Evolutionary conservation across 2,113 vertebrate genomes (phyloP).

Genomic region (Calyptommatus sinebrachiatus): DNA sequence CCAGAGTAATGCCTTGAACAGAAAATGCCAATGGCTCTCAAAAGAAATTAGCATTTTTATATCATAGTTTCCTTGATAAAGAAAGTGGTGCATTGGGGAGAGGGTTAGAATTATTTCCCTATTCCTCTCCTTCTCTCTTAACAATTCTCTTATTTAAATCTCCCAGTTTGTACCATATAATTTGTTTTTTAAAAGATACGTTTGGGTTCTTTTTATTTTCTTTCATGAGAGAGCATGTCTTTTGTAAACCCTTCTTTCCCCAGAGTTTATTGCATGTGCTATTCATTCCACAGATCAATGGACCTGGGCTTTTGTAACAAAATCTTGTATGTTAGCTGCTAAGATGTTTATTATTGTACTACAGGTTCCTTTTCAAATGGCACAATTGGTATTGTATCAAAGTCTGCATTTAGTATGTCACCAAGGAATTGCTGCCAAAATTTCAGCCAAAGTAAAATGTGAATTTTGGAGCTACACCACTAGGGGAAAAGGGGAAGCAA

Average conservation of each 20-base stretch:
- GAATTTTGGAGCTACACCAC: neutral
- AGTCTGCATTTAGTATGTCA: slow-evolving; percentile 53
- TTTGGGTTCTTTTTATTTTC: neutral
- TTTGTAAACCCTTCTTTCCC: slow-evolving; percentile 50
- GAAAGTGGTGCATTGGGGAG: neutral
- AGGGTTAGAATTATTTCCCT: slow-evolving; percentile 29
- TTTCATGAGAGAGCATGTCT: slow-evolving; percentile 36
- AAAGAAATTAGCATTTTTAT: slow-evolving; percentile 66
- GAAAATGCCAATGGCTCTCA: slow-evolving; percentile 48
- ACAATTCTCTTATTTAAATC: slow-evolving; percentile 58
- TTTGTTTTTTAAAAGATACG: slow-evolving; percentile 62
- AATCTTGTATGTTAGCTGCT: slow-evolving; percentile 48
- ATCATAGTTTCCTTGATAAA: slow-evolving; percentile 64
- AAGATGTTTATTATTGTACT: slow-evolving; percentile 58
- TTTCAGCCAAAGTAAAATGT: slow-evolving; percentile 11
- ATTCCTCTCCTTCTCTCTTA: slow-evolving; percentile 53
- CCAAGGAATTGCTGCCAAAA: slow-evolving; percentile 14
- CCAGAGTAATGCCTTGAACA: no score
- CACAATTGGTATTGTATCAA: slow-evolving; percentile 63
- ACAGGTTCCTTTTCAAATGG: slow-evolving; percentile 56
- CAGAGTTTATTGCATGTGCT: slow-evolving; percentile 47
- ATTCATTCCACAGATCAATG: slow-evolving; percentile 49
- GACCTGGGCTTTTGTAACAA: slow-evolving; percentile 53
- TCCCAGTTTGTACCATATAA: slow-evolving; percentile 48
- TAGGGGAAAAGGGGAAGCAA: fast-evolving